A percentile compares a stretch with the other conserved stretches of the same genome.
Evolutionary conservation across 2,113 vertebrate genomes (phyloP).

Genomic region (Monopterus albus): DNA sequence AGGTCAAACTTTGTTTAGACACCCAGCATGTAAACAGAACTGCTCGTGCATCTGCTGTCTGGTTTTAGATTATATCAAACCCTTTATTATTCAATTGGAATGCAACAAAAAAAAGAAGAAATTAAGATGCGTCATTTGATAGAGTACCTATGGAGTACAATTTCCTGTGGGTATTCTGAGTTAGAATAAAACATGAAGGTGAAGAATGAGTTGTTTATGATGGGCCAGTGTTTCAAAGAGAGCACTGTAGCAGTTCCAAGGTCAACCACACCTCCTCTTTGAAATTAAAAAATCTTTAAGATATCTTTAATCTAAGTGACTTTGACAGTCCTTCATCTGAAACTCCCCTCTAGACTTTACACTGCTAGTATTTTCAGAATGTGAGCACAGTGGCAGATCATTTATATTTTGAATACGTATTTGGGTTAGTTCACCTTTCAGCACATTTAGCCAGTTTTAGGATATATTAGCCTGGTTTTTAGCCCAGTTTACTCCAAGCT

Average conservation of each 20-base stretch:
- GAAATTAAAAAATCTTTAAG: not conserved
- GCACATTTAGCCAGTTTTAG: conserved; percentile 28
- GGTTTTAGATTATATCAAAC: not conserved
- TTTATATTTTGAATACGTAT: not conserved
- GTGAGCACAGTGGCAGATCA: not conserved
- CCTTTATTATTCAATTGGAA: too few relatives aligned
- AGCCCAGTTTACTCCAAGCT: conserved; percentile 33
- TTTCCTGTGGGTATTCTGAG: not conserved
- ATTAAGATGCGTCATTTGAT: not conserved
- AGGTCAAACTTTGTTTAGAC: not conserved
- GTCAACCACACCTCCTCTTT: too few relatives aligned
- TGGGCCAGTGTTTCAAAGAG: too few relatives aligned
- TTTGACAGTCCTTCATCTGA: not conserved
- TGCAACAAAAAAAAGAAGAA: not conserved
- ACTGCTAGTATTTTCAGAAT: not conserved
- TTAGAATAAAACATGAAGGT: too few relatives aligned
- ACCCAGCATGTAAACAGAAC: not conserved
- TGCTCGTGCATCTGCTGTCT: too few relatives aligned
- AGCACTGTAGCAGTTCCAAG: too few relatives aligned
- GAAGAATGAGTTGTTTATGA: too few relatives aligned
- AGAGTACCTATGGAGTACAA: not conserved
- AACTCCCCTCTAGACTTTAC: not conserved
- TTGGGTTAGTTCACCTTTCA: conserved; percentile 13
- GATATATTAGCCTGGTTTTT: conserved; percentile 32
- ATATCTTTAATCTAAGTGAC: too few relatives aligned